A percentile compares a stretch with the other conserved stretches of the same genome.
Conservation (phyloP, 2,888 invertebrate genomes). For the Papilio gigon region DNA sequence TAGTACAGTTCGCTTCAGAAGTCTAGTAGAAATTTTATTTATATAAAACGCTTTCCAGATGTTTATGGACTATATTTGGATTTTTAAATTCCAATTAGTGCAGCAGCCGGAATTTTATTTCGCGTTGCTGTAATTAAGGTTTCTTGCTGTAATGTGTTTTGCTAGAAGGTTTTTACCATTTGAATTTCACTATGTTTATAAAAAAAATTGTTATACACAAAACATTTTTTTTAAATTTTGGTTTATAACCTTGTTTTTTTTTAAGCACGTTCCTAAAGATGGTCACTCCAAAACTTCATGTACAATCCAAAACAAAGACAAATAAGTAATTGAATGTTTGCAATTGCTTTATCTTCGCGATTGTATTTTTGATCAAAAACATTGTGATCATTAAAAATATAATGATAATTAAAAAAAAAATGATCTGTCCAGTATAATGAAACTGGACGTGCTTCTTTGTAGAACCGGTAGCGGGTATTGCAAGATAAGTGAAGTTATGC, state of each 20-base stretch:
- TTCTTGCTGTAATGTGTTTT: slow-evolving; percentile 16
- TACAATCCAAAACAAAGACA: not conserved
- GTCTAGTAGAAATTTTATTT: slow-evolving; percentile 24
- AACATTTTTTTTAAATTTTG: not conserved
- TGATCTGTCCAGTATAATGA: slow-evolving; percentile 50
- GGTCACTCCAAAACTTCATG: no score
- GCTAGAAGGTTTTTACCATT: slow-evolving; percentile 8
- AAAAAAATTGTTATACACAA: not conserved
- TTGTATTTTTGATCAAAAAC: slow-evolving; percentile 47
- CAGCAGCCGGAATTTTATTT: slow-evolving; percentile 34
- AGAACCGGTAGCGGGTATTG: slow-evolving; percentile 43
- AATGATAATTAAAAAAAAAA: slow-evolving; percentile 54
- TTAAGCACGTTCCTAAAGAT: no score
- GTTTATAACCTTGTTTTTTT: no score
- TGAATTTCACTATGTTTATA: not conserved
- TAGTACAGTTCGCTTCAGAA: slow-evolving; percentile 43
- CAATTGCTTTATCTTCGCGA: slow-evolving; percentile 19
- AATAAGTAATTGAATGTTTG: no score
- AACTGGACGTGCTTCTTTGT: slow-evolving; percentile 42
- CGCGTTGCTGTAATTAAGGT: slow-evolving; percentile 28
- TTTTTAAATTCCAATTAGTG: slow-evolving; percentile 35
- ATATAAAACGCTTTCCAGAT: not conserved
- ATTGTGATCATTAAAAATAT: slow-evolving; percentile 52
- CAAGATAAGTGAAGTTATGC: slow-evolving; percentile 49
- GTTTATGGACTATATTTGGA: slow-evolving; percentile 13